These are phyloP conservation scores for Bactericera cockerelli DNA, from an alignment of 1,140 invertebrate genomes.

Conservation along the genomic window DNA sequence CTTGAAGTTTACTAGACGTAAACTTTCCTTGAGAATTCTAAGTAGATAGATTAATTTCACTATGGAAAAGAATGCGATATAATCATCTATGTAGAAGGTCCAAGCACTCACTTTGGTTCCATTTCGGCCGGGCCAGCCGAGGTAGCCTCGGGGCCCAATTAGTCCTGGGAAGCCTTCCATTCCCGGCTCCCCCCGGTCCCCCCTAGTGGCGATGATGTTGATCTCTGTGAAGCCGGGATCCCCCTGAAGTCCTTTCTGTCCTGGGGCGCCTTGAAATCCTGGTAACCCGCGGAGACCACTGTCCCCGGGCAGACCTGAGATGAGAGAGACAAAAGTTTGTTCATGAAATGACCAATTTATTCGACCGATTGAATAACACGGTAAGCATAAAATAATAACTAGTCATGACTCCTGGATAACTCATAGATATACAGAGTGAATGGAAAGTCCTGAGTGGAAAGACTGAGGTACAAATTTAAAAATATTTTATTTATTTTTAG, in stretches of 20 bases:
- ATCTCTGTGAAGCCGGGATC: slow-evolving; percentile 31
- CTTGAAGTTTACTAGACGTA: too few species aligned
- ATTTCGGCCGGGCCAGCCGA: slow-evolving; percentile 31
- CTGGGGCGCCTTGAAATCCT: slow-evolving; percentile 13
- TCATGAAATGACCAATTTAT: too few species aligned
- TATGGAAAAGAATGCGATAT: too few species aligned
- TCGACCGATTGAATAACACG: too few species aligned
- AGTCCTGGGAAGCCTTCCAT: slow-evolving; percentile 19
- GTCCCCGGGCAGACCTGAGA: slow-evolving; percentile 31
- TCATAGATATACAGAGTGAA: slow-evolving; percentile 1
- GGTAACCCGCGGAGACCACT: slow-evolving; percentile 12
- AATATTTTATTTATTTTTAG: too few species aligned
- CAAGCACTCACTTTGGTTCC: slow-evolving; percentile 19
- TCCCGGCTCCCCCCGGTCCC: neutral
- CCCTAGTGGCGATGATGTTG: neutral
- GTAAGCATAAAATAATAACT: too few species aligned
- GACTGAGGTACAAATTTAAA: too few species aligned
- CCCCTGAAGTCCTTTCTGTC: slow-evolving; percentile 39
- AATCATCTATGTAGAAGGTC: too few species aligned
- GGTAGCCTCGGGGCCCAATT: slow-evolving; percentile 28
- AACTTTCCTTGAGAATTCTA: too few species aligned
- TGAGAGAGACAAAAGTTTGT: neutral
- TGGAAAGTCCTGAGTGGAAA: too few species aligned
- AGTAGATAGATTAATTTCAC: too few species aligned
- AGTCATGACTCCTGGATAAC: neutral